phyloP scores from a whole-genome alignment of 2,888 invertebrate species.

The Sepioteuthis lessoniana region DNA sequence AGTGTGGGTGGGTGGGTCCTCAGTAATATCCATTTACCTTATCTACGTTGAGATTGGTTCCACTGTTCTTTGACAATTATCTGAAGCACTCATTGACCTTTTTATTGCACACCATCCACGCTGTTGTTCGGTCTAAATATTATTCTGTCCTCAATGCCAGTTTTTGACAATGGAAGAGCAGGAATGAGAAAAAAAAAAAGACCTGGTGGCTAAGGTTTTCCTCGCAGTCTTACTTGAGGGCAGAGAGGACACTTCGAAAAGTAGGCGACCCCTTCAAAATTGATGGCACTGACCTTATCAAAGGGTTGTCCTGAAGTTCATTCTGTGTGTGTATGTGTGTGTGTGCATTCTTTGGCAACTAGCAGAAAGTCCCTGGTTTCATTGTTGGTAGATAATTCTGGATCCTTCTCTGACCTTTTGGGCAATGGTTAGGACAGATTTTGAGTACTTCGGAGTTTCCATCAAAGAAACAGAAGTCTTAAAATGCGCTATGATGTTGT shows the following conservation, averaged over 20 bases:
- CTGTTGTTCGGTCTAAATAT: neutral
- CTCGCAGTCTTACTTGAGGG: neutral
- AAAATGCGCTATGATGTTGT: too few species aligned
- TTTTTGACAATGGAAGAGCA: neutral
- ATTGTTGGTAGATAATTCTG: conserved; percentile 7
- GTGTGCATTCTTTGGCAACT: neutral
- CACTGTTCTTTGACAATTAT: neutral
- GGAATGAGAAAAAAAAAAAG: neutral
- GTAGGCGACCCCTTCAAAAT: neutral
- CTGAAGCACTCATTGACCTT: conserved; percentile 33
- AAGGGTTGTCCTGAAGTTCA: neutral
- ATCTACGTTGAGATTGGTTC: neutral
- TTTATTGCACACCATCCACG: neutral
- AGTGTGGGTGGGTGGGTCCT: neutral
- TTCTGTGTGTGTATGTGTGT: neutral
- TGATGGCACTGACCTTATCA: neutral
- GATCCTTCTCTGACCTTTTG: neutral
- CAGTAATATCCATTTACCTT: neutral
- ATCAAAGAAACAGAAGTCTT: neutral
- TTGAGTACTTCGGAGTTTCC: neutral
- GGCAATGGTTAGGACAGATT: neutral
- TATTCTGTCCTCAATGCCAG: neutral
- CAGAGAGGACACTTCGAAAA: neutral
- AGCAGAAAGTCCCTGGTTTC: neutral
- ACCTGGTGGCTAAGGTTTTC: neutral